phyloP scores from a whole-genome alignment of 2,888 invertebrate species.

The Parnassius apollo region DNA sequence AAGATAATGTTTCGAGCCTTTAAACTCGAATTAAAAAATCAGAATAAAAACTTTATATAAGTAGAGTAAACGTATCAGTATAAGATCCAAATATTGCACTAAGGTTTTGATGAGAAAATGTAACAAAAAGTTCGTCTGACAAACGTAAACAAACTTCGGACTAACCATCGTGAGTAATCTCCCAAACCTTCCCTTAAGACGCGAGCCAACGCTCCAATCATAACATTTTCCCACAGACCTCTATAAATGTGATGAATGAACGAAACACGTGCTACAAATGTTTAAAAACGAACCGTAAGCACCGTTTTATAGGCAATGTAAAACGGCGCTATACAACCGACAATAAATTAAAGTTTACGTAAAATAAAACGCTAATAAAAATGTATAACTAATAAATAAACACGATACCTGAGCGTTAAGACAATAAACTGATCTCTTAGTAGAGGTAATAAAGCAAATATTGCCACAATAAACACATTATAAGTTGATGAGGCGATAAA shows the following conservation, averaged over 20 bases:
- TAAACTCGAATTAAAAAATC: too few species aligned
- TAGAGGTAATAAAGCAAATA: conserved; percentile 79
- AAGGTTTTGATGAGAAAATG: conserved; percentile 28
- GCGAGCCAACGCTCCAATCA: conserved; percentile 56
- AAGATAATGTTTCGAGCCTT: too few species aligned
- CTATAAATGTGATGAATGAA: conserved; percentile 81
- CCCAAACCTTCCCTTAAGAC: conserved; percentile 39
- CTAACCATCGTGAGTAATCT: conserved; percentile 36
- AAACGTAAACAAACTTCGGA: conserved; percentile 40
- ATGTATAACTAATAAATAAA: conserved; percentile 82
- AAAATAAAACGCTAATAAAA: conserved; percentile 80
- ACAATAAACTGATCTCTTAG: conserved; percentile 75
- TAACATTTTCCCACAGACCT: conserved; percentile 76
- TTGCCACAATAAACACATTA: conserved; percentile 80
- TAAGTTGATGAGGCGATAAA: conserved; percentile 74
- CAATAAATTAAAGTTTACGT: conserved; percentile 81
- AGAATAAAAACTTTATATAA: too few species aligned
- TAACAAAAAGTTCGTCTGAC: conserved; percentile 31
- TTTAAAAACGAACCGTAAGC: conserved; percentile 76
- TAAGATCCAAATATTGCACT: not conserved
- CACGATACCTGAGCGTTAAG: conserved; percentile 78
- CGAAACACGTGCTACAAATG: conserved; percentile 79
- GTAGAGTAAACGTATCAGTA: too few species aligned
- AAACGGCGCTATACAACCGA: conserved; percentile 75
- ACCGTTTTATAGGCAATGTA: conserved; percentile 80